Evolutionary conservation across 1,140 invertebrate species (phyloP), one percentile per base, ranked within the genome.

Genomic region (Drosophila mauritiana): DNA sequence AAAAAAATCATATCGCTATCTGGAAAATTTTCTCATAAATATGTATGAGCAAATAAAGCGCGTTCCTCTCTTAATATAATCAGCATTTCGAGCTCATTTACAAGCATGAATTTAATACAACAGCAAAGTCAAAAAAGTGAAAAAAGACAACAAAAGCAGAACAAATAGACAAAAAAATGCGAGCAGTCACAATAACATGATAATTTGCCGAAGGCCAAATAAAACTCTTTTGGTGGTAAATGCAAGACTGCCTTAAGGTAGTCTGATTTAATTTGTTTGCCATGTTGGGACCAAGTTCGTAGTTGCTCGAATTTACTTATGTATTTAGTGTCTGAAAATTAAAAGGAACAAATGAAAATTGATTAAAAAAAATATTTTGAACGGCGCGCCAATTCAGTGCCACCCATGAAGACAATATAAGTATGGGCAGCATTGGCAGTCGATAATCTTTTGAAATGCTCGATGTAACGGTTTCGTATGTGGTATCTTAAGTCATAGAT

Each of bases 181-280:
- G 27, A 73, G 54, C 67, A 58, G 52, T 81, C 78, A 59, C 73
- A 81, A 77, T 63, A 45, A 77, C 65, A 77, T 81, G 78, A 77
- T 81, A 81, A 81, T 81, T 81, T 65, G 55, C 67, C 63, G 73
- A 81, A 81, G 79, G 78, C 80, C 80, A 72, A 67, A 76, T 65
- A 37, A n/a, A 31, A 31, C 8, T 57, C 22, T 58, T 39, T 65
- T 78, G 64, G 46, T 79, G 78, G 63, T 64, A 80, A 80, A 65
- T 57, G 49, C 39, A 65, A 46, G 55, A 78, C 54, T 51, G 49
- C 49, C 12, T 37, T 52, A 20, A 37, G 53, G 46, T 65, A 61
- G 61, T 67, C 63, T 31, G 43, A 67, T 67, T 67, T 63, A 51
- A 63, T 67, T 67, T 49, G 75, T 78, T 61, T 48, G 52, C 39